These are phyloP conservation scores for Bombus superbus DNA, from an alignment of 1,140 invertebrate species.

Conservation along the genomic window DNA sequence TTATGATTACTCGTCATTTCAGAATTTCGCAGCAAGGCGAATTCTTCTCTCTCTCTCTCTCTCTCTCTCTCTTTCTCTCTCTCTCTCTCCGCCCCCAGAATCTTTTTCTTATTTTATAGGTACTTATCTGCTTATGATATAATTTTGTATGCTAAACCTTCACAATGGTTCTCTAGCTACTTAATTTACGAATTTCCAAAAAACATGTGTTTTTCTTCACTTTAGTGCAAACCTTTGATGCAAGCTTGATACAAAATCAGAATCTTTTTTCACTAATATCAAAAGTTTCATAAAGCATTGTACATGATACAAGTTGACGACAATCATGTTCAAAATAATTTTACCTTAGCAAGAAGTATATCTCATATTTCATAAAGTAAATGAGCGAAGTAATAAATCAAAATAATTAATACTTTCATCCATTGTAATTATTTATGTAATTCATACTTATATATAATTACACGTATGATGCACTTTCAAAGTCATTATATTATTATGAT, in stretches of 20 bases:
- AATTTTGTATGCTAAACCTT: neutral
- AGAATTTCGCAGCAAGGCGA: conserved; percentile 21
- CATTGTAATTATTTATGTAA: too few relatives aligned
- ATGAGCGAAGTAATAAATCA: too few relatives aligned
- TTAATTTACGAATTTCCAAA: neutral
- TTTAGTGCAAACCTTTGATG: neutral
- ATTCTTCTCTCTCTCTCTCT: neutral
- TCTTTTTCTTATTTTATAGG: neutral
- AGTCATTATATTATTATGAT: too few relatives aligned
- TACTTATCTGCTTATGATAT: neutral
- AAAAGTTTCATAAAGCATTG: too few relatives aligned
- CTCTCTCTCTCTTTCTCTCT: neutral
- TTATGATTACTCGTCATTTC: conserved; percentile 68
- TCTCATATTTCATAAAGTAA: too few relatives aligned
- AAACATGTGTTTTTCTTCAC: too few relatives aligned
- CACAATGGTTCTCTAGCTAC: neutral
- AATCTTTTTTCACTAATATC: neutral
- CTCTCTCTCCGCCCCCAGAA: too few relatives aligned
- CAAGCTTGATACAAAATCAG: neutral
- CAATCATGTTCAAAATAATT: neutral
- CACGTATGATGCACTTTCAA: too few relatives aligned
- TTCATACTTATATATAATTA: too few relatives aligned
- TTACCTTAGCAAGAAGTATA: too few relatives aligned
- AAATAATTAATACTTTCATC: too few relatives aligned
- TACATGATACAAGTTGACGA: too few relatives aligned